phyloP scores from a whole-genome alignment of 2,113 vertebrate genomes.

The Silurus meridionalis region DNA sequence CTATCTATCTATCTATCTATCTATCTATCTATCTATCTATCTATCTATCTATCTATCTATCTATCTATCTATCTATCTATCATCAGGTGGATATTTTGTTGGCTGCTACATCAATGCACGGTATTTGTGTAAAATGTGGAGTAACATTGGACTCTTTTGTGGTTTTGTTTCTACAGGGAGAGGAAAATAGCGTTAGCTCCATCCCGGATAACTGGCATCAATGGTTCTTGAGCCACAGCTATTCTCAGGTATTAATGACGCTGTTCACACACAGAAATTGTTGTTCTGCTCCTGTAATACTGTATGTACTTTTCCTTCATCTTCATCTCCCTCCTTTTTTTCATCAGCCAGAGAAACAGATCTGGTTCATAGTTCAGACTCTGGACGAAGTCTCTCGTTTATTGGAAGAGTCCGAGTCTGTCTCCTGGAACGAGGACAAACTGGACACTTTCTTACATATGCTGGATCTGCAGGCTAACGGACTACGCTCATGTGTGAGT shows the following conservation, averaged over 20 bases:
- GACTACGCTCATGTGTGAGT: slow-evolving; percentile 64
- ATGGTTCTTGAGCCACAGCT: slow-evolving; percentile 29
- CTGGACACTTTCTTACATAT: slow-evolving; percentile 56
- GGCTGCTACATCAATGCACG: neutral
- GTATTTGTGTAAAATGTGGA: neutral
- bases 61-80: neutral
- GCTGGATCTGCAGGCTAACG: slow-evolving; percentile 49
- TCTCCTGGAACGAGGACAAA: slow-evolving; percentile 60
- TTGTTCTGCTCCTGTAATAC: neutral
- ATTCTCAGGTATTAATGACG: slow-evolving; percentile 45
- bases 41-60: neutral
- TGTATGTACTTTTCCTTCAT: neutral
- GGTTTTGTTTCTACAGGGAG: slow-evolving; percentile 22
- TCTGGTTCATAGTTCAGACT: slow-evolving; percentile 56
- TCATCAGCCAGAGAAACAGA: slow-evolving; percentile 59
- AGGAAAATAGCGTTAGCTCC: slow-evolving; percentile 48
- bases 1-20: neutral
- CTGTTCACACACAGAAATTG: neutral
- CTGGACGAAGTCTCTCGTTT: slow-evolving; percentile 55
- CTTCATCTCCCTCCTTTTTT: neutral
- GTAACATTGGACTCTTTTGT: neutral
- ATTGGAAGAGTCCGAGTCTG: slow-evolving; percentile 52
- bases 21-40: neutral
- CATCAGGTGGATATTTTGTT: neutral
- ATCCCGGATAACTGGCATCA: slow-evolving; percentile 37